Conservation (phyloP, 2,888 invertebrate genomes). For the Acleris laterana region DNA sequence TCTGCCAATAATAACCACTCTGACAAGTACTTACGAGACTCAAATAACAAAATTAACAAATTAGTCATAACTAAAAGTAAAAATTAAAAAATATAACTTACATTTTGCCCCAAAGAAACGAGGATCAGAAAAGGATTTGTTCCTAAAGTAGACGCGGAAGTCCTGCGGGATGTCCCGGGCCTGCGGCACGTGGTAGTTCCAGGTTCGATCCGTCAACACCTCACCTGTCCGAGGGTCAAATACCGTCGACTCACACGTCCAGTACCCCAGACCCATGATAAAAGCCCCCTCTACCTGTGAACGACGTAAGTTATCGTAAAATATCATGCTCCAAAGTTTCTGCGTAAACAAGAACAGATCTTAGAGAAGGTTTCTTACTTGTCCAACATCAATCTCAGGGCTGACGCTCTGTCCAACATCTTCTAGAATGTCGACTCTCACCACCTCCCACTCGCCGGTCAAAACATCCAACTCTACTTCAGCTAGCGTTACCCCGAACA, state of each 20-base stretch:
- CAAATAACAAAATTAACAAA: too few relatives aligned
- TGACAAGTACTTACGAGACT: too few relatives aligned
- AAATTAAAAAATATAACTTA: slow-evolving; percentile 5
- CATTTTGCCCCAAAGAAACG: slow-evolving; percentile 84
- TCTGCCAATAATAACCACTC: too few relatives aligned
- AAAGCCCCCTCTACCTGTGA: slow-evolving; percentile 86
- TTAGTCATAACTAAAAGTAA: too few relatives aligned
- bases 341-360: too few relatives aligned
- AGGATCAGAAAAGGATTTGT: slow-evolving; percentile 78
- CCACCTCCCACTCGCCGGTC: slow-evolving; percentile 87
- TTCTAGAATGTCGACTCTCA: slow-evolving; percentile 87
- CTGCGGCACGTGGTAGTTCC: slow-evolving; percentile 87
- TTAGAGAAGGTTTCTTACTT: slow-evolving; percentile 59
- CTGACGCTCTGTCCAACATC: slow-evolving; percentile 87
- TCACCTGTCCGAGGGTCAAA: slow-evolving; percentile 84
- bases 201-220: slow-evolving; percentile 86
- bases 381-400: slow-evolving; percentile 88
- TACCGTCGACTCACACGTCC: slow-evolving; percentile 85
- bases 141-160: slow-evolving; percentile 83
- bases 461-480: slow-evolving; percentile 90
- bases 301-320: not conserved
- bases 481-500: slow-evolving; percentile 84
- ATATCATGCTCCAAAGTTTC: not conserved
- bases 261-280: slow-evolving; percentile 87
- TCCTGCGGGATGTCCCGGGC: slow-evolving; percentile 87